phyloP scores from a whole-genome alignment of 2,113 vertebrate genomes.

The Ophthalmolycus amberensis region DNA sequence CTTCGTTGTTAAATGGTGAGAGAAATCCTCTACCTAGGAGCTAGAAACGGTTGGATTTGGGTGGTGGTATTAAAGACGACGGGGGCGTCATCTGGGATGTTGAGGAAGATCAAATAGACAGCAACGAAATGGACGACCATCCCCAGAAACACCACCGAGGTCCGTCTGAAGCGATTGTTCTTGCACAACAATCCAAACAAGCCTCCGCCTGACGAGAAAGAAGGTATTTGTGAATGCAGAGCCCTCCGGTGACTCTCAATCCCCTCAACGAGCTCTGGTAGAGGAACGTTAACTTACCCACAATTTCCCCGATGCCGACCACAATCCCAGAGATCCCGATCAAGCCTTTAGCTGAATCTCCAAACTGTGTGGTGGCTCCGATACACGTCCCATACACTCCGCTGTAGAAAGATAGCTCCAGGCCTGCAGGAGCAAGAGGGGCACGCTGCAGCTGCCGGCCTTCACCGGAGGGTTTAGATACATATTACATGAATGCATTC shows the following conservation, averaged over 20 bases:
- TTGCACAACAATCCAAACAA: conserved; percentile 94
- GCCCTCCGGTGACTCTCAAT: conserved; percentile 10
- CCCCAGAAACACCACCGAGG: conserved; percentile 94
- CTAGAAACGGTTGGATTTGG: conserved; percentile 85
- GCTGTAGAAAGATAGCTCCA: conserved; percentile 95
- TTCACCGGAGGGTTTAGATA: background rate
- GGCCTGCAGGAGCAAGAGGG: conserved; percentile 79
- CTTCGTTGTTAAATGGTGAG: background rate
- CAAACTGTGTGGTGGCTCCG: conserved; percentile 91
- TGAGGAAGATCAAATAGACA: conserved; percentile 96
- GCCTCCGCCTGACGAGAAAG: conserved; percentile 86
- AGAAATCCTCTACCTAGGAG: conserved; percentile 84
- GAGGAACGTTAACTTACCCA: conserved; percentile 84
- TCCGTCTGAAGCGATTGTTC: conserved; percentile 90
- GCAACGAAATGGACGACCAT: conserved; percentile 93
- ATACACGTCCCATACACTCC: conserved; percentile 97
- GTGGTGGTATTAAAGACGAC: conserved; percentile 87
- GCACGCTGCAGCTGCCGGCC: conserved; percentile 6
- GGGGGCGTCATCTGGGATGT: conserved; percentile 91
- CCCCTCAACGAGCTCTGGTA: background rate
- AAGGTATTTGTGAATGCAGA: background rate
- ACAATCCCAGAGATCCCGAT: conserved; percentile 97
- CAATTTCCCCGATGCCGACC: conserved; percentile 93
- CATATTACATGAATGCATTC: background rate
- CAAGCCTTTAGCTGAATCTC: conserved; percentile 89